Base-by-base conservation (phyloP, 2,888 invertebrate genomes). In the Drosophila birchii region DNA sequence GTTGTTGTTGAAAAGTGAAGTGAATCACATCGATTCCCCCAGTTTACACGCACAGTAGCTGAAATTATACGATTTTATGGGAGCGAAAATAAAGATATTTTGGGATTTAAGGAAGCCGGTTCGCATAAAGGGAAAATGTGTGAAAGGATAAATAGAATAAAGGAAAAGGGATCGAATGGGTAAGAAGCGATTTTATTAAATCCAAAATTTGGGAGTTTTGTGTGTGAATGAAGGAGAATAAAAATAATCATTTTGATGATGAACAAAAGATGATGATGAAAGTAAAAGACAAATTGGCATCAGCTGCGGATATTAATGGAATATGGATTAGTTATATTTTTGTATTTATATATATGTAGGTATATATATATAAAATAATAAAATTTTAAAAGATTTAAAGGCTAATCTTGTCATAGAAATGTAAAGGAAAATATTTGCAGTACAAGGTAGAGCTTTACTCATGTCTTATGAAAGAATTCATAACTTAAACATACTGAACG, bases 1-100 rank as follows among this genome's bases (percentile, higher is more conserved):
- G 51, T 58, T 75, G 38, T 64, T 66, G 39, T 47, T 80, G 66
- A 86, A 86, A 86, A 86, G 88, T 86, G 86, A 86, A 86, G 86
- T 86, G 88, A 87, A 80, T 86, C 86, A 86, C 66, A 85, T 85
- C 61, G 73, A 75, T 74, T 75, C 71, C 76, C 79, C 59, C 56
- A 38, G 32, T 44, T 61, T 54, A 39, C 43, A 51, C 70, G 66
- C 74, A 77, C 69, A 61, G 47, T 49, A 68, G 67, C 67, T n/a
- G 41, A 14, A 56, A 36, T 41, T 34, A 20, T 47, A 41, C n/a
- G 20, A 41, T 36, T 29, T 47, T 34, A 55, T 55, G 55, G 38
- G 47, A 36, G 36, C 34, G n/a, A 18, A 26, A 9, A 41, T 45
- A 63, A 20, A 20, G 8, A 20, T 5, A 38, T 38, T 54, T 61